Conservation (phyloP, 30 jellyfish, hydroid and myxozoan species). For the Turritopsis dohrnii region DNA sequence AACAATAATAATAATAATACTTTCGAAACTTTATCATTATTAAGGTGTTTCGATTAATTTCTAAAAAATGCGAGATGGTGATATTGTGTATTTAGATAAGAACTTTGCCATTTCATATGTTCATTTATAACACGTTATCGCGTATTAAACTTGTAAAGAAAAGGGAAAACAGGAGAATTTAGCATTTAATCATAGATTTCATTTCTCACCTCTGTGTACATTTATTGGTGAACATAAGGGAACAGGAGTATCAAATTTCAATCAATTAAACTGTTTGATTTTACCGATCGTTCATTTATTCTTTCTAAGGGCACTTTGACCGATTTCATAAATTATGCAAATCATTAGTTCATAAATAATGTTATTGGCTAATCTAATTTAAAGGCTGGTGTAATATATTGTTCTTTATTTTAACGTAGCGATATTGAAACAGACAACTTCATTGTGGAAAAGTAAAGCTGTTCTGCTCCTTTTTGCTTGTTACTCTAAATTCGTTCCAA, state of each 20-base stretch:
- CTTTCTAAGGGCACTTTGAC: not conserved
- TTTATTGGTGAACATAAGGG: not conserved
- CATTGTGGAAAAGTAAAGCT: not conserved
- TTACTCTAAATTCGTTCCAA: too few species aligned
- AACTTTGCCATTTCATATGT: too few species aligned
- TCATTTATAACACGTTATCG: too few species aligned
- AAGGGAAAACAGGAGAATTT: too few species aligned
- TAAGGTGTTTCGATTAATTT: too few species aligned
- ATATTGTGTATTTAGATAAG: too few species aligned
- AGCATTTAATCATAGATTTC: too few species aligned
- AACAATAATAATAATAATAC: too few species aligned
- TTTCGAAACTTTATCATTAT: too few species aligned
- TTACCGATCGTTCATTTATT: not conserved
- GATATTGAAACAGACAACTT: not conserved
- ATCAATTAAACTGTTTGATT: not conserved
- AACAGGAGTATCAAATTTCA: not conserved
- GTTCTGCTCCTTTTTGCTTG: not conserved
- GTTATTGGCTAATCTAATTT: not conserved
- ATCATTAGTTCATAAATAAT: not conserved
- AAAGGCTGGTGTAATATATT: not conserved
- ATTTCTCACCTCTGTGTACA: not conserved
- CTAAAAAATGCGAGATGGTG: too few species aligned
- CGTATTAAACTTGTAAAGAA: too few species aligned
- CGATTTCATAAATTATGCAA: not conserved
- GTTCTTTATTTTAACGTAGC: too few species aligned